Base-by-base conservation (phyloP, 2,113 vertebrate species). In the Balaenoptera acutorostrata region DNA sequence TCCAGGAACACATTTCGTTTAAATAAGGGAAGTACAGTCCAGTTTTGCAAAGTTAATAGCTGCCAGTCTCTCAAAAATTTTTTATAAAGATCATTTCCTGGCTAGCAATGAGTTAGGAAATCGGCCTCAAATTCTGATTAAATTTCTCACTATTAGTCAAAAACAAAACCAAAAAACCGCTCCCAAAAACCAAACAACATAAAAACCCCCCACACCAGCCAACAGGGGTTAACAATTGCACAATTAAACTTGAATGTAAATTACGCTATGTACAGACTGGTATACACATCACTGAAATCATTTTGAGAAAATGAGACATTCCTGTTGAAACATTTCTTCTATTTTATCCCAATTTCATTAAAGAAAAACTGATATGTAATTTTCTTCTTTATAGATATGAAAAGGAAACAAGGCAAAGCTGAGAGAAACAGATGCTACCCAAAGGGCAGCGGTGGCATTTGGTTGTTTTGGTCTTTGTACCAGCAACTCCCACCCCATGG, bases 401-500 rank as follows among this genome's bases (percentile, higher is more conserved):
- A 98, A 98, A 97, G 97, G 98, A 98, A 97, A 98, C 94, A 86
- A 97, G 98, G 98, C 98, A 98, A 97, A 98, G 99, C 98, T 96
- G 97, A 98, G 97, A 97, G 88, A 98, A 95, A 95, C 85, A 96
- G 98, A 97, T 1, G 57, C 98, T 98, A 80, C 98, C 98, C 98
- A 41, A 13, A 27, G 98, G 98, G 98, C 96, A 78, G 97, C 98
- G 4, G 97, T 63, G 98, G 98, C 96, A 96, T 95, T 95, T 97
- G 97, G 97, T 98, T 83, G 97, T 96, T 98, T 98, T 98, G 92
- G 98, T 96, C 98, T 98, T 94, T 96, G 98, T 87, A 98, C 97
- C 98, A 98, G 98, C 97, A 74, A 80, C 96, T 98, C 97, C 94
- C 97, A 95, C 52, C 91, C 5, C 0, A 41, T 61, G 75, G 95